Evolutionary conservation across 2,797 vertebrate species (phyloP).

Genomic region (Pelobates cultripes): DNA sequence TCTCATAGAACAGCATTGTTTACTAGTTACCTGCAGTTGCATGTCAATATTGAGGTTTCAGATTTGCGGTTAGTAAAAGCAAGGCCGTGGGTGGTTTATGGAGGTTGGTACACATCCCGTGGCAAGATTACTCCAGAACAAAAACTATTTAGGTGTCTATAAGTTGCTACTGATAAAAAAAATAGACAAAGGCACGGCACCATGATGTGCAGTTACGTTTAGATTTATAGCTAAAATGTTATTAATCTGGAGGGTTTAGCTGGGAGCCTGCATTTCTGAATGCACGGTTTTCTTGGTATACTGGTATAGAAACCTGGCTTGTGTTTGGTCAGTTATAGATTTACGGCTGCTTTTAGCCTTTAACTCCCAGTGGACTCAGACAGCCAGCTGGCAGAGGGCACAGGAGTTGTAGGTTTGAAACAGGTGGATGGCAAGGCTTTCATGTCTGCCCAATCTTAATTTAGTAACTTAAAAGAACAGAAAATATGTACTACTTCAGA

Average conservation of each 20-base stretch:
- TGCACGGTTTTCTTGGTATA: background rate
- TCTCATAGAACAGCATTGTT: conserved; percentile 68
- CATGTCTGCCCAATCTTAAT: background rate
- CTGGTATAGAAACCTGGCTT: no score
- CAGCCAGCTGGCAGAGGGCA: background rate
- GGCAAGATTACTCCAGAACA: conserved; percentile 74
- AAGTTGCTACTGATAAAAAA: conserved; percentile 71
- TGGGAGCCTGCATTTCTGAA: conserved; percentile 23
- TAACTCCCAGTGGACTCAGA: background rate
- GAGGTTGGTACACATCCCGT: conserved; percentile 73
- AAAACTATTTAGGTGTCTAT: conserved; percentile 20
- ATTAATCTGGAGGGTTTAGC: conserved; percentile 61
- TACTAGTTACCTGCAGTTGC: conserved; percentile 70
- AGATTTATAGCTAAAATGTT: conserved; percentile 35
- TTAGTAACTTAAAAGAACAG: no score
- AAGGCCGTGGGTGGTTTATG: conserved; percentile 82
- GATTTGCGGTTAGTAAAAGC: conserved; percentile 72
- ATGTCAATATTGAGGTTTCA: conserved; percentile 68
- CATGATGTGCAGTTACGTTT: conserved; percentile 69
- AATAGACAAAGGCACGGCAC: conserved; percentile 91
- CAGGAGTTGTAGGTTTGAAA: background rate
- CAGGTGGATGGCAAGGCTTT: background rate
- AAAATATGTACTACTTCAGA: no score
- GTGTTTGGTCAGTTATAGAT: no score
- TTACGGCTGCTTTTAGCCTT: no score